phyloP scores from a whole-genome alignment of 2,113 vertebrate genomes.

The Pseudolaguvia tuberculata region DNA sequence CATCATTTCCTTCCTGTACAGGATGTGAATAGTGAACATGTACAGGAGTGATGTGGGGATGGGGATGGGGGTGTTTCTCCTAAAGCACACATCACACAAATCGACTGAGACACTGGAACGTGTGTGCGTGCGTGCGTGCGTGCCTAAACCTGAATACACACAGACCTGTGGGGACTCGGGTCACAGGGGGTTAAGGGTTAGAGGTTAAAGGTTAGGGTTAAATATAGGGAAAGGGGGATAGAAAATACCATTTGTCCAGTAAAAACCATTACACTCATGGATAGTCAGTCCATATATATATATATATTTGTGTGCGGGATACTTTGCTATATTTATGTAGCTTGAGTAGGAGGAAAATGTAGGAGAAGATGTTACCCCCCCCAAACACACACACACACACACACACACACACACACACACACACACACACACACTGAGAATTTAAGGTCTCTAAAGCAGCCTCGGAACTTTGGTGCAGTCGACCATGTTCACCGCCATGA shows the following conservation, averaged over 20 bases:
- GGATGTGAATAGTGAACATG: constrained; percentile 40
- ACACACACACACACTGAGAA: neutral
- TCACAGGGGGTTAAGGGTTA: too few species aligned
- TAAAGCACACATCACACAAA: neutral
- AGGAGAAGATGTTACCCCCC: neutral
- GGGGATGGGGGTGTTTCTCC: constrained; percentile 15
- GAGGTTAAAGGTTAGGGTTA: too few species aligned
- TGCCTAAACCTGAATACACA: too few species aligned
- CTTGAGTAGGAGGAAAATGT: constrained; percentile 7
- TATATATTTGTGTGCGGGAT: too few species aligned
- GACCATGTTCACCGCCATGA: too few species aligned
- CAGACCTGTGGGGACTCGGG: too few species aligned
- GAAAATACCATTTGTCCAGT: too few species aligned
- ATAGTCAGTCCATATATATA: too few species aligned
- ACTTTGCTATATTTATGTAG: constrained; percentile 23
- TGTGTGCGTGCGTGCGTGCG: neutral
- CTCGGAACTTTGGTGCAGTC: too few species aligned
- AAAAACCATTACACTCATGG: too few species aligned
- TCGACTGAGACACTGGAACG: neutral
- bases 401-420: too few species aligned
- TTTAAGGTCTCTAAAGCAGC: neutral
- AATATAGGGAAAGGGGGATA: too few species aligned
- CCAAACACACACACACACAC: neutral
- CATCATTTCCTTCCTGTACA: constrained; percentile 52
- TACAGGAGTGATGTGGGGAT: constrained; percentile 12